These are phyloP conservation scores for Eristalinus sepulchralis DNA, from an alignment of 2,888 invertebrate genomes.

Conservation along the genomic window DNA sequence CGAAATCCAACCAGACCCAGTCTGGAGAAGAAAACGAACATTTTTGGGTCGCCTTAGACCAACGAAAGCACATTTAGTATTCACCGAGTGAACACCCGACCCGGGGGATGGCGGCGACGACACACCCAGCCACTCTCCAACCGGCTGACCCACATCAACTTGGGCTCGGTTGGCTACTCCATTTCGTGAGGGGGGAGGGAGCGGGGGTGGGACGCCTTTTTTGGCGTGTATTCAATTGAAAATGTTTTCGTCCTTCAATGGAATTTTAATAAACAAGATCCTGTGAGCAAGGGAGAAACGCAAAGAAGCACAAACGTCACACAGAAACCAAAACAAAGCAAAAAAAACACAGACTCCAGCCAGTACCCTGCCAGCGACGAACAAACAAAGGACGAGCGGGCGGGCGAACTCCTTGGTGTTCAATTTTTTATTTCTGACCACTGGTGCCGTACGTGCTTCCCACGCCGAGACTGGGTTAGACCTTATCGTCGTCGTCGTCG, in stretches of 20 bases:
- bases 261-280: slow-evolving; percentile 69
- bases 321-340: background rate
- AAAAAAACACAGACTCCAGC: slow-evolving; percentile 9
- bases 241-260: slow-evolving; percentile 69
- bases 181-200: no score
- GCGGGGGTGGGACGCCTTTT: slow-evolving; percentile 6
- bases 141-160: slow-evolving; percentile 38
- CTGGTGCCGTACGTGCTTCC: slow-evolving; percentile 11
- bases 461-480: background rate
- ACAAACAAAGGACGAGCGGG: slow-evolving; percentile 41
- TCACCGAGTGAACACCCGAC: slow-evolving; percentile 5
- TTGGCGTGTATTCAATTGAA: slow-evolving; percentile 57
- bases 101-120: background rate
- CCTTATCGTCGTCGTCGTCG: slow-evolving; percentile 1
- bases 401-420: background rate
- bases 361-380: slow-evolving; percentile 43
- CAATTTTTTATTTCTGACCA: slow-evolving; percentile 2
- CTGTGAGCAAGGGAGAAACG: slow-evolving; percentile 13
- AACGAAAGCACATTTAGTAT: slow-evolving; percentile 51
- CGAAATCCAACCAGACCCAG: background rate
- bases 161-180: slow-evolving; percentile 25
- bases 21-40: slow-evolving; percentile 47
- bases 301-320: background rate
- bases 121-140: background rate
- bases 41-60: slow-evolving; percentile 48